Conservation (phyloP, 92 coral and sea anemone species). For the Umimayanthus kanabou region DNA sequence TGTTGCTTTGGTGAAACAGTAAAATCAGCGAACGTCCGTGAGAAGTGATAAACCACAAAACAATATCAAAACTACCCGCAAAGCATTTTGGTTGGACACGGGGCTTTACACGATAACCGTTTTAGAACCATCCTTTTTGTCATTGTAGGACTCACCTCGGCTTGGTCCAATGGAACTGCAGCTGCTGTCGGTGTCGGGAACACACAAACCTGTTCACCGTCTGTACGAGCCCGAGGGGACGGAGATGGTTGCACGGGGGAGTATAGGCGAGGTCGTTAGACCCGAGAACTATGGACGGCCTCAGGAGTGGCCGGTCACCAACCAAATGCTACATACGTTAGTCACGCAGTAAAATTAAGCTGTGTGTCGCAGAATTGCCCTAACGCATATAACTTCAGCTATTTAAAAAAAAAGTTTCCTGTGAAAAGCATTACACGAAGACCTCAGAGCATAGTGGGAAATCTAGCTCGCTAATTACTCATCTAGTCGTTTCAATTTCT, state of each 20-base stretch:
- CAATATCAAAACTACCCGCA: no score
- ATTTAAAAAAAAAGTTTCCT: no score
- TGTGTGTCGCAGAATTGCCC: no score
- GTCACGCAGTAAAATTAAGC: constrained; percentile 58
- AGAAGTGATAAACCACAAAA: no score
- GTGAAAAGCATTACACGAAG: no score
- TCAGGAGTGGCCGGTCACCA: constrained; percentile 86
- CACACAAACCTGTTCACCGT: constrained; percentile 69
- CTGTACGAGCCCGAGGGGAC: constrained; percentile 45
- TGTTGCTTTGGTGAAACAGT: no score
- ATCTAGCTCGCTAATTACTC: no score
- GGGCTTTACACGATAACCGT: no score
- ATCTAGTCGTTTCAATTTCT: no score
- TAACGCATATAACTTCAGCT: no score
- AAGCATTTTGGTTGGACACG: background rate
- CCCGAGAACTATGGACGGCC: constrained; percentile 81
- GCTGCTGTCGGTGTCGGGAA: constrained; percentile 83
- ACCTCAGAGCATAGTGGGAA: no score
- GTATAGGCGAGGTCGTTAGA: constrained; percentile 41
- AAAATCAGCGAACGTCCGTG: no score
- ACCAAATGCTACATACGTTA: constrained; percentile 82
- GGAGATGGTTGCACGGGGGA: constrained; percentile 39
- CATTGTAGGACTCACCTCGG: constrained; percentile 83
- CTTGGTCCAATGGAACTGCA: constrained; percentile 98
- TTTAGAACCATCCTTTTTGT: background rate